Evolutionary conservation across 2,113 vertebrate species (phyloP).

Genomic region (Sisor rabdophorus): DNA sequence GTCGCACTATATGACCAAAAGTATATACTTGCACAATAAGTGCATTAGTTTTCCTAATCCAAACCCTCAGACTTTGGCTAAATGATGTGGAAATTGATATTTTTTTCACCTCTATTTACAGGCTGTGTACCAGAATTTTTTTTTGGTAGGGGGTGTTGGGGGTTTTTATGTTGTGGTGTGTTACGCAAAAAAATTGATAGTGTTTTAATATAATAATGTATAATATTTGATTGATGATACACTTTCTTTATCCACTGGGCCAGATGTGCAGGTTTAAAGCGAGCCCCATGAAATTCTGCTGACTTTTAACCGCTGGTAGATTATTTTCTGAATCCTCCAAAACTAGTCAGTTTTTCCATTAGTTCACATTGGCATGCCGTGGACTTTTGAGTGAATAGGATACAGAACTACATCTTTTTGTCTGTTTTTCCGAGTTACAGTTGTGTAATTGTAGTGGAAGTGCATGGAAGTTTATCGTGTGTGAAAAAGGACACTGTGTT

Average conservation of each 20-base stretch:
- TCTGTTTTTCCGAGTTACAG: background rate
- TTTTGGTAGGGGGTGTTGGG: background rate
- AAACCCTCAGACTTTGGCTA: too few relatives aligned
- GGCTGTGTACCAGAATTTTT: background rate
- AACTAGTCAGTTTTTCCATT: constrained; percentile 13
- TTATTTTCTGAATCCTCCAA: background rate
- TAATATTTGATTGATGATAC: background rate
- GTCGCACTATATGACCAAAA: background rate
- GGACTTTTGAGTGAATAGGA: background rate
- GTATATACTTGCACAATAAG: background rate
- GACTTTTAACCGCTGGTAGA: background rate
- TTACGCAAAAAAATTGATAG: background rate
- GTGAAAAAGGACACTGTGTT: background rate
- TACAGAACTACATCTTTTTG: background rate
- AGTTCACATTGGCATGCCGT: background rate
- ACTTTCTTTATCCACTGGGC: background rate
- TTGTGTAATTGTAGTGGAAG: background rate
- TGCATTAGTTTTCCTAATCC: too few relatives aligned
- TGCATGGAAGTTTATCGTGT: background rate
- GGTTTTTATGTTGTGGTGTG: too few relatives aligned
- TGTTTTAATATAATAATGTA: background rate
- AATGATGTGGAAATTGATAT: background rate
- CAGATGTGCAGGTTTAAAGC: background rate
- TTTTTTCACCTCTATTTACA: background rate
- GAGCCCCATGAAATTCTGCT: background rate